Evolutionary conservation across 2,888 invertebrate species (phyloP).

Genomic region (Tromatobia lineatoria): DNA sequence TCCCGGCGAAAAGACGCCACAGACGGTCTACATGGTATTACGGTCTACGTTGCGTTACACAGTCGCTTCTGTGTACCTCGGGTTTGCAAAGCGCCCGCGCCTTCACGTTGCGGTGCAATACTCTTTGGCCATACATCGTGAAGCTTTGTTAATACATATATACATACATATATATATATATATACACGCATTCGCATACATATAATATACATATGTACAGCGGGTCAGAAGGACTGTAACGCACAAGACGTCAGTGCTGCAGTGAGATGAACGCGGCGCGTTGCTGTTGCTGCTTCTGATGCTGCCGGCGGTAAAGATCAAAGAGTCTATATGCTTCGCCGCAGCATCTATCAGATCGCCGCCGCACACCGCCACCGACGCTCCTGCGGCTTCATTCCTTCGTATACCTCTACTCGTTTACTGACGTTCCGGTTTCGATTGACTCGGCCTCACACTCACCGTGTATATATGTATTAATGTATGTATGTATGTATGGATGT

Average conservation of each 20-base stretch:
- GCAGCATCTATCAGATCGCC: constrained; percentile 75
- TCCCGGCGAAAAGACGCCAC: neutral
- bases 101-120: constrained; percentile 7
- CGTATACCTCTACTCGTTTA: constrained; percentile 51
- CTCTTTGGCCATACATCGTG: constrained; percentile 1
- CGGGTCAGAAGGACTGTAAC: constrained; percentile 22
- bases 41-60: neutral
- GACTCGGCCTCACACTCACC: constrained; percentile 39
- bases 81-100: constrained; percentile 12
- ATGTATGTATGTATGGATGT: neutral
- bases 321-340: constrained; percentile 71
- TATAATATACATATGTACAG: neutral
- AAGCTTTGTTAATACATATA: neutral
- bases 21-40: neutral
- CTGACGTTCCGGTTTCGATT: constrained; percentile 57
- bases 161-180: constrained; percentile 2
- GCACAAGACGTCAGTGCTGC: constrained; percentile 49
- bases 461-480: neutral
- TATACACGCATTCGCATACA: neutral
- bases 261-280: constrained; percentile 31
- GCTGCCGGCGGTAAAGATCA: constrained; percentile 77
- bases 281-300: constrained; percentile 48
- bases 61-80: constrained; percentile 22
- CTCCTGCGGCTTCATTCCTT: constrained; percentile 22
- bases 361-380: constrained; percentile 53